phyloP scores from a whole-genome alignment of 2,113 vertebrate species.

The Addax nasomaculatus region DNA sequence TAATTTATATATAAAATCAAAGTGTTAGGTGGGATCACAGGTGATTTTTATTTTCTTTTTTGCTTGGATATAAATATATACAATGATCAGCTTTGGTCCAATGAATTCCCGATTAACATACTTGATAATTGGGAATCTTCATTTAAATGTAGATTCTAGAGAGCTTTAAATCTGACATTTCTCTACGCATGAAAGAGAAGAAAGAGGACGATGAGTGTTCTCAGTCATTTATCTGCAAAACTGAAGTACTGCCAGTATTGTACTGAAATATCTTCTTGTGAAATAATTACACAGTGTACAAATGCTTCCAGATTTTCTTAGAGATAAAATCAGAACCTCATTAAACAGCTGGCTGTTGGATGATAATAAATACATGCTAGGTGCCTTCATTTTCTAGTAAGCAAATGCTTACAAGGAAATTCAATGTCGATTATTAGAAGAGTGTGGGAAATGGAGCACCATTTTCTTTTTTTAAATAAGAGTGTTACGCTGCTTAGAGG shows the following conservation, averaged over 20 bases:
- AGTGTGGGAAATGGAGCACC: not conserved
- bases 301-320: conserved; percentile 34
- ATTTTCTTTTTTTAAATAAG: conserved; percentile 16
- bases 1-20: not conserved
- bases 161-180: not conserved
- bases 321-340: conserved; percentile 9
- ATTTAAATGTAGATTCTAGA: not conserved
- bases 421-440: not conserved
- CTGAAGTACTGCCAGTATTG: not conserved
- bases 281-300: not conserved
- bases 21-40: not conserved
- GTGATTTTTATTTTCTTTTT: conserved; percentile 12
- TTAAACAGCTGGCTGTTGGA: conserved; percentile 8
- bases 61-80: not conserved
- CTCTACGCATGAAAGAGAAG: not conserved
- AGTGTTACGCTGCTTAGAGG: not conserved
- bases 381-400: conserved; percentile 10
- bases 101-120: not conserved
- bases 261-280: not conserved
- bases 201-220: not conserved
- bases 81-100: not conserved
- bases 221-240: not conserved
- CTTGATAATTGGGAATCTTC: not conserved
- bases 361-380: conserved; percentile 6
- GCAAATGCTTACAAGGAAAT: conserved; percentile 22